These are phyloP conservation scores for Odocoileus hemionus DNA, from an alignment of 2,113 vertebrate genomes.

Conservation along the genomic window DNA sequence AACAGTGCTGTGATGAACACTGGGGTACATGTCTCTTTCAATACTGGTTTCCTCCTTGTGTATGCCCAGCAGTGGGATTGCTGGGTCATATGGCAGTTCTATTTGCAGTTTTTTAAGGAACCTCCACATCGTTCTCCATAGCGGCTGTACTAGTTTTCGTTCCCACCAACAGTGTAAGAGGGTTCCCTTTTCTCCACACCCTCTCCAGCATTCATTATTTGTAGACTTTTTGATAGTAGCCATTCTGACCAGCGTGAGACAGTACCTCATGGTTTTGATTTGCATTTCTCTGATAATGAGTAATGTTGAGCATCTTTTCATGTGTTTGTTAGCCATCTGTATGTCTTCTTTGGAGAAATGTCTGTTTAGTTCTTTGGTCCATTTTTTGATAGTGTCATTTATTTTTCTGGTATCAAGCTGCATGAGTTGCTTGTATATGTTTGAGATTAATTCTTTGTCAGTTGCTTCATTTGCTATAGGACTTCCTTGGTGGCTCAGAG, in stretches of 20 bases:
- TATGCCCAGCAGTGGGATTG: background rate
- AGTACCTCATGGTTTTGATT: background rate
- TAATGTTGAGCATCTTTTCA: background rate
- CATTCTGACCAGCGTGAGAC: background rate
- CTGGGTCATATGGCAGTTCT: background rate
- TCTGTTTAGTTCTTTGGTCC: background rate
- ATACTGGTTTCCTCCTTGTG: background rate
- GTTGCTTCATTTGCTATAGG: background rate
- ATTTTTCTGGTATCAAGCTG: background rate
- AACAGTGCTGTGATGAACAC: background rate
- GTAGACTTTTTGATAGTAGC: background rate
- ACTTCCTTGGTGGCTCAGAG: too few relatives aligned
- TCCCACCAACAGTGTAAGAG: background rate
- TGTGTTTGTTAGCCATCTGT: background rate
- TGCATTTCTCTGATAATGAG: background rate
- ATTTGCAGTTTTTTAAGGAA: background rate
- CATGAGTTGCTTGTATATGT: background rate
- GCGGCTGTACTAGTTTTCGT: background rate
- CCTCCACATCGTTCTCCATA: background rate
- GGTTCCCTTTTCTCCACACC: background rate
- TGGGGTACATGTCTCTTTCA: background rate
- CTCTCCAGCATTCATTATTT: background rate
- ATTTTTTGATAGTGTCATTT: background rate
- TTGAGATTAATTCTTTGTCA: background rate
- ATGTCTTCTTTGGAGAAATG: background rate